Evolutionary conservation across 1,140 invertebrate species (phyloP).

Genomic region (Hylyphantes graminicola): DNA sequence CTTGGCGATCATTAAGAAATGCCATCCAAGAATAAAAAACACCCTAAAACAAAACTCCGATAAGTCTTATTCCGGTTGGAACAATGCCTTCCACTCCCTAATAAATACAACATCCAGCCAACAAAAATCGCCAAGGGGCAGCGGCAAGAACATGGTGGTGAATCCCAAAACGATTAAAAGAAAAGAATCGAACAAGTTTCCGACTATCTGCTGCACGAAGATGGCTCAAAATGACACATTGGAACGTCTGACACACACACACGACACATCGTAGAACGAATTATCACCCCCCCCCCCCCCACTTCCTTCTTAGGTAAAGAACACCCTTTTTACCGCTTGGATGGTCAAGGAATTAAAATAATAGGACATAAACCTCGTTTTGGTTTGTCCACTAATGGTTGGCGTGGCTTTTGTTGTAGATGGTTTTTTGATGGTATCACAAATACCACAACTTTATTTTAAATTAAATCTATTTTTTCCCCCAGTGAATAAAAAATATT

Average conservation of each 20-base stretch:
- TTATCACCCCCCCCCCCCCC: not conserved
- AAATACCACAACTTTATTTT: too few species aligned
- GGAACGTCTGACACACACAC: conserved; percentile 52
- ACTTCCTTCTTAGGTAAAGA: conserved; percentile 33
- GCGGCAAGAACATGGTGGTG: not conserved
- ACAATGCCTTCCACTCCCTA: conserved; percentile 35
- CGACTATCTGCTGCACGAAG: too few species aligned
- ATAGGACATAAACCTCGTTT: conserved; percentile 4
- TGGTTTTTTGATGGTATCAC: too few species aligned
- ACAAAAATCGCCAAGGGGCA: conserved; percentile 26
- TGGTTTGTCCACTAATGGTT: too few species aligned
- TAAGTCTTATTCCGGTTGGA: conserved; percentile 38
- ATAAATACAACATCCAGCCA: not conserved
- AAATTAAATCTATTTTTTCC: too few species aligned
- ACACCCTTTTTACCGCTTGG: conserved; percentile 29
- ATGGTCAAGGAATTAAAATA: conserved; percentile 45
- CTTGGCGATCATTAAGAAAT: too few species aligned
- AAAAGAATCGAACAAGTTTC: conserved; percentile 22
- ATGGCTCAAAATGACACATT: conserved; percentile 39
- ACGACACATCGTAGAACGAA: conserved; percentile 27
- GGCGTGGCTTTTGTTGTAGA: too few species aligned
- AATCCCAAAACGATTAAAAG: conserved; percentile 5
- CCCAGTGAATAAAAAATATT: too few species aligned
- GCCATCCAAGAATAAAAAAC: too few species aligned
- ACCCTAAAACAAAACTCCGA: not conserved